These are phyloP conservation scores for Caenorhabditis wallacei DNA, from an alignment of 2,888 invertebrate species.

Conservation along the genomic window DNA sequence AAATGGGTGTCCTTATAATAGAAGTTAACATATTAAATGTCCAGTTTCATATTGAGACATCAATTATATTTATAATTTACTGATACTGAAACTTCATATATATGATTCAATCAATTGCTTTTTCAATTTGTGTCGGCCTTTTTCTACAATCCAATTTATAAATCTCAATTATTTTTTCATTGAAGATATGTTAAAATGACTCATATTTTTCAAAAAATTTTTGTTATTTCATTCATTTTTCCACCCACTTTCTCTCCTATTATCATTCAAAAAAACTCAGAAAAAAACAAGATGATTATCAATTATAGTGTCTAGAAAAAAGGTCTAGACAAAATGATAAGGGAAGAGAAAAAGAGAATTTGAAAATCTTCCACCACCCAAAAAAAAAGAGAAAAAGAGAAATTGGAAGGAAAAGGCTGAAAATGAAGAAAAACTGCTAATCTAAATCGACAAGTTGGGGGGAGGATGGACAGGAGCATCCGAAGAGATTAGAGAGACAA, in stretches of 20 bases:
- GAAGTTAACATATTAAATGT: too few relatives aligned
- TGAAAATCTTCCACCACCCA: not conserved
- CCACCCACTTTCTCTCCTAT: not conserved
- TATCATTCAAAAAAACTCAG: not conserved
- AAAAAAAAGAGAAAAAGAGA: slow-evolving; percentile 1
- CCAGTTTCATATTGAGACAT: too few relatives aligned
- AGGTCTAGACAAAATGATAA: slow-evolving; percentile 25
- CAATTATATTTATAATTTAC: too few relatives aligned
- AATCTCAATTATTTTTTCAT: too few relatives aligned
- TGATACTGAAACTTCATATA: too few relatives aligned
- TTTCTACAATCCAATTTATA: not conserved
- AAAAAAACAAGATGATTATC: not conserved
- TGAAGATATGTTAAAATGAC: not conserved
- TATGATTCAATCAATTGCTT: too few relatives aligned
- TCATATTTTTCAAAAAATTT: not conserved
- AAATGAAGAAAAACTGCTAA: slow-evolving; percentile 24
- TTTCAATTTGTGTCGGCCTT: not conserved
- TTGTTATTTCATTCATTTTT: not conserved
- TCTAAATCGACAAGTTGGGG: slow-evolving; percentile 32
- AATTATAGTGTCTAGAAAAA: slow-evolving; percentile 22
- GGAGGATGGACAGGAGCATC: not conserved
- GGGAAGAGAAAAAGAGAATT: not conserved
- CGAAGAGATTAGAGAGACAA: slow-evolving; percentile 42
- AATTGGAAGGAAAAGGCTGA: not conserved
- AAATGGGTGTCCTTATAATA: too few relatives aligned